These are phyloP conservation scores for Aphidius ervi DNA, from an alignment of 1,140 invertebrate genomes.

Conservation along the genomic window DNA sequence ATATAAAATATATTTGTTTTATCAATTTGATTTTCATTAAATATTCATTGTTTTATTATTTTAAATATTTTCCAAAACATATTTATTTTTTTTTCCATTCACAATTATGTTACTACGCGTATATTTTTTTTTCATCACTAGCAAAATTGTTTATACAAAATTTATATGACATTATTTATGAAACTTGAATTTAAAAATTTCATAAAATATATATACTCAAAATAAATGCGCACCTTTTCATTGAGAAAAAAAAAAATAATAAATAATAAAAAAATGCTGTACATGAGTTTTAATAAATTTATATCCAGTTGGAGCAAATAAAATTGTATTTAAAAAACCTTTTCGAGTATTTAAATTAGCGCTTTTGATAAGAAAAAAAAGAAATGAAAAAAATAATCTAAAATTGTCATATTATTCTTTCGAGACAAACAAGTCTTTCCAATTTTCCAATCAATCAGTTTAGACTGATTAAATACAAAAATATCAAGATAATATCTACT, in stretches of 20 bases:
- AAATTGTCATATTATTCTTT: constrained; percentile 25
- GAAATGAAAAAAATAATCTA: constrained; percentile 15
- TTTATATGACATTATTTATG: neutral
- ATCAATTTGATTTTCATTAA: constrained; percentile 13
- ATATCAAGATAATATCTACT: too few relatives aligned
- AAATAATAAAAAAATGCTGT: constrained; percentile 1
- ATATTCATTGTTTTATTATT: constrained; percentile 4
- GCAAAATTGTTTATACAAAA: neutral
- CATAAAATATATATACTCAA: neutral
- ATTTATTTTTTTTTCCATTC: too few relatives aligned
- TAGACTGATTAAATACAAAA: too few relatives aligned
- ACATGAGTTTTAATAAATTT: constrained; percentile 5
- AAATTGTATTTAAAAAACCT: too few relatives aligned
- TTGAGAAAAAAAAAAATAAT: neutral
- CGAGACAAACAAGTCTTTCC: constrained; percentile 13
- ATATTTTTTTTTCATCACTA: too few relatives aligned
- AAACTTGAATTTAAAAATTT: neutral
- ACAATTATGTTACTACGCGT: too few relatives aligned
- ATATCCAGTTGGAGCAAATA: too few relatives aligned
- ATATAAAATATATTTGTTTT: constrained; percentile 23
- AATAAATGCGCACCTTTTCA: neutral
- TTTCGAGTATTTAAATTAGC: neutral
- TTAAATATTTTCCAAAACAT: neutral
- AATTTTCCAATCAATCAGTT: neutral
- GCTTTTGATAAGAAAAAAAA: neutral